These are phyloP conservation scores for Pithys albifrons DNA, from an alignment of 2,113 vertebrate species.

Conservation along the genomic window DNA sequence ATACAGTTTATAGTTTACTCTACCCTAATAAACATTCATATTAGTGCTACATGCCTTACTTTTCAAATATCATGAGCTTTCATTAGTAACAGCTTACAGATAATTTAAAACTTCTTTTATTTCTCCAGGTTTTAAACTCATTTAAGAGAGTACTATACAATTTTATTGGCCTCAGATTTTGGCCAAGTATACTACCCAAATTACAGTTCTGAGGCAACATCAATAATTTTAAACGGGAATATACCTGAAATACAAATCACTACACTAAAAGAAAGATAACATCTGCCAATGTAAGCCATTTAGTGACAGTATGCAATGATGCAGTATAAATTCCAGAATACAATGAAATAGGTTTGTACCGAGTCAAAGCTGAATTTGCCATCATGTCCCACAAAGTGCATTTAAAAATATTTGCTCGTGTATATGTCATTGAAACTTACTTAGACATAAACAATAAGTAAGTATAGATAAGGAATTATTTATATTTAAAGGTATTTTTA, in stretches of 20 bases:
- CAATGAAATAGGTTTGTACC: background rate
- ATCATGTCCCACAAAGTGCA: background rate
- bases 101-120: background rate
- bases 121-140: background rate
- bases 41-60: background rate
- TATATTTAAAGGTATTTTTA: background rate
- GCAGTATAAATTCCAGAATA: background rate
- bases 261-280: background rate
- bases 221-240: background rate
- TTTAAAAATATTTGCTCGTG: background rate
- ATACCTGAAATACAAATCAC: background rate
- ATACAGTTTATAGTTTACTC: background rate
- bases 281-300: background rate
- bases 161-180: background rate
- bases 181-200: background rate
- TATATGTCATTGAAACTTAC: background rate
- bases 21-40: background rate
- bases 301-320: background rate
- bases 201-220: background rate
- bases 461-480: background rate
- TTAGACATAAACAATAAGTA: background rate
- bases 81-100: background rate
- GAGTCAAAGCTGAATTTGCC: background rate
- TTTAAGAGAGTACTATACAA: background rate
- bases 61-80: background rate